Base-by-base conservation (phyloP, 2,797 vertebrate species). In the Siniperca undulata region DNA sequence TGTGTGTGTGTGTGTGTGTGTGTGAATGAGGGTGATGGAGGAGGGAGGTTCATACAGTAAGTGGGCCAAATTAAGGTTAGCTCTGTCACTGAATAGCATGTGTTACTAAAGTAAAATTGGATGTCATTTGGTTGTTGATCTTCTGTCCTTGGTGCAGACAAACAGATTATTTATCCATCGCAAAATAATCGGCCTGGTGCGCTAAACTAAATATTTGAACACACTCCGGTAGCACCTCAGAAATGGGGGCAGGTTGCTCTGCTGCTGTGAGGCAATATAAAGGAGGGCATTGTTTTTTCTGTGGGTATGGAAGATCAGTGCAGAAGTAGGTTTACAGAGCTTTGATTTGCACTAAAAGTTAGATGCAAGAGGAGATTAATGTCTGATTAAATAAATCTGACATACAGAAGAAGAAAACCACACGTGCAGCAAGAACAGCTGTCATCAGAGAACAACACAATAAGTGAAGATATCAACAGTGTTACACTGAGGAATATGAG, bases 161-260 rank as follows among this genome's bases (percentile, higher is more conserved):
- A 72, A 62, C 5, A 22, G 55, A 83, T 84, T 69, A 70, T 88
- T 68, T 68, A 74, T 70, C 52, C 61, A 65, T 56, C 34, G 24
- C 38, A 42, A 71, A 70, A 27, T 77, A 79, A 78, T 46, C 62
- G 78, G 27, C 62, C 52, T 11, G 66, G 53, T 84, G 81, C 81
- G 86, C 58, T 24, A 79, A 82, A 60, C 80, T 82, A 82, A 92
- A 92, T 87, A 89, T 91, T 85, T 85, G 44, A 93, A 85, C 56
- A 7, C 16, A 34, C 58, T 46, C 59, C 1, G 2, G 58, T 68
- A 62, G 77, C 77, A 80, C 87, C 76, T 83, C 87, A 74, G 77
- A 92, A 94, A 93, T 38, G 55, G 74, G 92, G 89, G 69, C 92
- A 93, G 75, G 76, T 83, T 73, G 82, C 55, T 77, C 80, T 50